phyloP scores from a whole-genome alignment of 1,140 invertebrate genomes.

The Paralvinella palmiformis region DNA sequence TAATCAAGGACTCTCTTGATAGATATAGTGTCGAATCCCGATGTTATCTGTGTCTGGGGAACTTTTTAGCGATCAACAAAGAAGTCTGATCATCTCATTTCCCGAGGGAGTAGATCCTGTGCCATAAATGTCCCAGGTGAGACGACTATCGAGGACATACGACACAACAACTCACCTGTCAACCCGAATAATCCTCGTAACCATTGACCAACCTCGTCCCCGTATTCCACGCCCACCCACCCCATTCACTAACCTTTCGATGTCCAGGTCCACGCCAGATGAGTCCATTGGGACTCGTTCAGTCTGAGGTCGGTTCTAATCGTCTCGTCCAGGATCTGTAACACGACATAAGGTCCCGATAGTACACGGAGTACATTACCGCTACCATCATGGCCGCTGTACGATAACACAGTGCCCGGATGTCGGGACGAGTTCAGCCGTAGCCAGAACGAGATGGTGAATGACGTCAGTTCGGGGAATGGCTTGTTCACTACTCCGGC shows the following conservation, averaged over 20 bases:
- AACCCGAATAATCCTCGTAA: neutral
- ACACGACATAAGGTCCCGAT: slow-evolving; percentile 30
- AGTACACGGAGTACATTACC: slow-evolving; percentile 26
- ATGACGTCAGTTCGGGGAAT: slow-evolving; percentile 38
- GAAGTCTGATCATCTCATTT: too few relatives aligned
- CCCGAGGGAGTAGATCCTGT: too few relatives aligned
- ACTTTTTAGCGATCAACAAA: too few relatives aligned
- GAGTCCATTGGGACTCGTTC: slow-evolving; percentile 29
- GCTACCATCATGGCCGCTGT: slow-evolving; percentile 28
- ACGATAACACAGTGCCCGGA: slow-evolving; percentile 40
- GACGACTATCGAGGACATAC: too few relatives aligned
- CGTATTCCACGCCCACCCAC: slow-evolving; percentile 13
- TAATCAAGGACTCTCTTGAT: too few relatives aligned
- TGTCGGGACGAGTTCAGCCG: slow-evolving; percentile 25
- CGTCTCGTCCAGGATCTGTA: slow-evolving; percentile 28
- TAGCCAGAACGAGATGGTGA: slow-evolving; percentile 46
- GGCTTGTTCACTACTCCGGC: slow-evolving; percentile 40
- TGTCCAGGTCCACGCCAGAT: slow-evolving; percentile 41
- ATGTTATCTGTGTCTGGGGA: too few relatives aligned
- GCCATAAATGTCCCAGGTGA: too few relatives aligned
- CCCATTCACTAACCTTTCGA: slow-evolving; percentile 23
- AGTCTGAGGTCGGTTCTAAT: slow-evolving; percentile 28
- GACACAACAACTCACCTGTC: too few relatives aligned
- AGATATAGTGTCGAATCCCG: too few relatives aligned
- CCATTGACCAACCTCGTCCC: slow-evolving; percentile 3